Evolutionary conservation across 2,888 invertebrate genomes (phyloP), one percentile per base, ranked within the genome.

Genomic region (Oscheius sp.): DNA sequence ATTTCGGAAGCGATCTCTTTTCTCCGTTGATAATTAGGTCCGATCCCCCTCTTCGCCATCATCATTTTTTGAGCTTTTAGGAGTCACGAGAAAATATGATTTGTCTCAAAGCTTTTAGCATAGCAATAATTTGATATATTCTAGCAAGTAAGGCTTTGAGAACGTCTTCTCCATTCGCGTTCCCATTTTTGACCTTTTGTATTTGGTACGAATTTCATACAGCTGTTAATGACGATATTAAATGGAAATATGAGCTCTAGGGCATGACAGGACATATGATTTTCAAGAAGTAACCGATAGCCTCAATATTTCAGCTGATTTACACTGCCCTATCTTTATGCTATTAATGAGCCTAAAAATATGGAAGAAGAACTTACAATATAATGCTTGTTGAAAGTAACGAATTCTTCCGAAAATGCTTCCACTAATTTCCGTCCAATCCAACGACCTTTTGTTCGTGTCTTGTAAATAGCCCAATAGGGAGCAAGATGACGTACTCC

Each of bases 401-500:
- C 74, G 70, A 87, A 87, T 63, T 87, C 87, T 49, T 78, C 76
- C 25, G 74, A 41, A 70, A 87, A 88, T 9, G 84, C 84, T 12
- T 88, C 86, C 49, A 78, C 82, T 69, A 87, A 69, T 58, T 81
- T 81, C 58, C 82, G 72, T 0, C 84, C 86, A 58, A 87, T 74
- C 86, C 86, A 87, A 27, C 86, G 76, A 1, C 82, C 82, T 72
- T 84, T 84, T 1, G 84, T 80, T 13, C 79, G 73, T 7, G 83
- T 82, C 16, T 80, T 64, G 70, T 84, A 87, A 45, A 74, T 73
- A 1, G 83, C 80, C 87, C 87, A 87, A 73, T 87, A 87, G 3
- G 87, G 87, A 2, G 76, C 63, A 7, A 87, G 79, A 71, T 86
- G 81, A 7, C 86, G 85, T 46, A 87, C 74, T 45, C 87, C 82